Evolutionary conservation across 2,888 invertebrate species (phyloP).

Genomic region (Tromatobia lineatoria): DNA sequence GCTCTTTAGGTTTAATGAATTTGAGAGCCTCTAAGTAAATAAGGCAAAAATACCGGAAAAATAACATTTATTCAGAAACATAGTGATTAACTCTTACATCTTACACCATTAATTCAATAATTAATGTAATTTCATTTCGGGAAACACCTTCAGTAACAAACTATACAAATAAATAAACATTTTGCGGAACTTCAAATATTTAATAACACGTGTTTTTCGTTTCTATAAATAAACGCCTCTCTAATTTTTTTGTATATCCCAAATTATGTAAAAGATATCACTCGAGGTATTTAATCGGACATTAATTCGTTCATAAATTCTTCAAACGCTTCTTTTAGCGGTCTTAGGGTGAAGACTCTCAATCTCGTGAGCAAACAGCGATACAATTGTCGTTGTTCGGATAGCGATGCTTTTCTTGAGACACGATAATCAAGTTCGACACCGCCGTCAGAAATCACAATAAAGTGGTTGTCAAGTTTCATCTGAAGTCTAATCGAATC

Average conservation of each 20-base stretch:
- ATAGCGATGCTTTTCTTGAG: neutral
- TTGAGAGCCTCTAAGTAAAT: no score
- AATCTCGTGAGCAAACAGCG: conserved; percentile 2
- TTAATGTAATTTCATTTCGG: neutral
- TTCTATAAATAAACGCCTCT: no score
- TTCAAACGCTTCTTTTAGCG: conserved; percentile 39
- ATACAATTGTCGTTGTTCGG: neutral
- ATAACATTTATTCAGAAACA: neutral
- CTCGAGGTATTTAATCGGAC: neutral
- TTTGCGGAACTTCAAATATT: no score
- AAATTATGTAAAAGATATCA: neutral
- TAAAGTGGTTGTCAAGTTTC: conserved; percentile 24
- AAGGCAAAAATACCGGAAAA: no score
- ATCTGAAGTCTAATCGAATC: conserved; percentile 32
- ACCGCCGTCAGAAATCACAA: neutral
- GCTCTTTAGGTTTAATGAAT: no score
- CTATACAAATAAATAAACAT: neutral
- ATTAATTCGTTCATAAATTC: conserved; percentile 43
- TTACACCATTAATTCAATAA: neutral
- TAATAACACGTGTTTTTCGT: no score
- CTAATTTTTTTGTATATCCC: neutral
- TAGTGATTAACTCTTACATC: neutral
- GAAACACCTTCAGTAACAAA: neutral
- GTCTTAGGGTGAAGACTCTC: neutral
- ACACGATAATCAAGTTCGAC: neutral